These are phyloP conservation scores for Lobophora halterata DNA, from an alignment of 2,888 invertebrate genomes.

Conservation along the genomic window DNA sequence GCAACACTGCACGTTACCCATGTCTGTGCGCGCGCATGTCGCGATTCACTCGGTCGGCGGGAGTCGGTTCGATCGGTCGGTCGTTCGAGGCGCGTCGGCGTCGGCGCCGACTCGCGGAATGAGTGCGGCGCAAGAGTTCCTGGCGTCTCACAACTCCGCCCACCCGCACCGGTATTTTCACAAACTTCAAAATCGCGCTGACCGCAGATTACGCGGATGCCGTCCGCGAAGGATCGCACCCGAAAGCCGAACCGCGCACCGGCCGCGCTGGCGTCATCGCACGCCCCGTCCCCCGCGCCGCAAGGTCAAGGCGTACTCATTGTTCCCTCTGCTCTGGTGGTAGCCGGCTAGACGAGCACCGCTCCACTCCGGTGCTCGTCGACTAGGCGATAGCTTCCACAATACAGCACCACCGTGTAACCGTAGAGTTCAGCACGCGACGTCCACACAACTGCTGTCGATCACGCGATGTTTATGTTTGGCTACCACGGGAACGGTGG, in stretches of 20 bases:
- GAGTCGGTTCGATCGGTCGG: constrained; percentile 74
- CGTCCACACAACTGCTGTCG: constrained; percentile 56
- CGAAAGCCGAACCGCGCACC: constrained; percentile 75
- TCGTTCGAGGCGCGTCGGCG: constrained; percentile 79
- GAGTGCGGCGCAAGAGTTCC: constrained; percentile 60
- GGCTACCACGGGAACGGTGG: constrained; percentile 72
- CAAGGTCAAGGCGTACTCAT: constrained; percentile 78
- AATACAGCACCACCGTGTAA: constrained; percentile 37
- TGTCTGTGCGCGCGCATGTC: constrained; percentile 75
- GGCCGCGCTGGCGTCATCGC: constrained; percentile 77
- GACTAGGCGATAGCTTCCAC: constrained; percentile 40
- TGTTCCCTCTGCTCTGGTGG: constrained; percentile 59
- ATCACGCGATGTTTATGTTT: constrained; percentile 71
- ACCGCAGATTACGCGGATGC: constrained; percentile 78
- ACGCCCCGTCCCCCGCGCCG: constrained; percentile 66
- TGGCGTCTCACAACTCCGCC: constrained; percentile 64
- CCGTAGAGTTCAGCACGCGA: constrained; percentile 40
- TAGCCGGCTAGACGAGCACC: constrained; percentile 53
- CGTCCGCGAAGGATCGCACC: constrained; percentile 78
- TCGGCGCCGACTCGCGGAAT: constrained; percentile 78
- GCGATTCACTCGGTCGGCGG: constrained; percentile 68
- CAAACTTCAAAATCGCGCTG: constrained; percentile 67
- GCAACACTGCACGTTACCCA: constrained; percentile 81
- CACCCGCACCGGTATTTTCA: constrained; percentile 72
- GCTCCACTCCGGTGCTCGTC: constrained; percentile 46